Base-by-base conservation (phyloP, 1,140 invertebrate species). In the Macrosteles quadrilineatus region DNA sequence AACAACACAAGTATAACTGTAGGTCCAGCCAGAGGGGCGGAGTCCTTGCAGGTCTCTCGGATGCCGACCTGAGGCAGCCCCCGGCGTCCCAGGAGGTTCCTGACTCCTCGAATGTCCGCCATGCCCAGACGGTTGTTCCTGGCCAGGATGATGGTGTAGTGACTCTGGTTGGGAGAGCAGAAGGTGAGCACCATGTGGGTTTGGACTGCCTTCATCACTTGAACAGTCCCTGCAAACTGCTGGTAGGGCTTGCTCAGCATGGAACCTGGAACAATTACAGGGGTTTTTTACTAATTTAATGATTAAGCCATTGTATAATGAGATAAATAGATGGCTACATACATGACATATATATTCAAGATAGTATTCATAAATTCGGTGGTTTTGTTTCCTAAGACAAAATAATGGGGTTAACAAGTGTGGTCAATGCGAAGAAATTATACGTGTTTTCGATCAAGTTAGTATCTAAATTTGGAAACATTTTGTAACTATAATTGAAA, bases 161-260 rank as follows among this genome's bases (percentile, higher is more conserved):
- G 82, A 71, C 90, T 85, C 47, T 83, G 84, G 47, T 85, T 82
- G 0, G 83, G 80, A 57, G 83, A 81, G 73, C 91, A 93, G 78
- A 91, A 91, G 62, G 88, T 91, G 36, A 93, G 79, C 1, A 92
- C 87, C 73, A 91, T 78, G 76, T 92, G 89, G 71, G 88, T 86
- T 55, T 85, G 85, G 0, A 91, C 89, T 0, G 90, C 90, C 75
- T 92, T 91, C 72, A 90, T 83, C 67, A 93, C 90, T 80, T 91
- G 88, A 1, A 91, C 85, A 0, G 82, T 86, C 0, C 91, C 91
- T 0, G 81, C 83, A 76, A 91, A 91, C 75, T 90, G 88, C n/a
- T 81, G 83, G 75, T 89, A 91, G 0, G 71, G 45, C 14, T 80
- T 74, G 1, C 81, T 71, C 21, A 79, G 76, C 43, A 85, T 76